Evolutionary conservation across 2,797 vertebrate species (phyloP).

Genomic region (Nannoperca obscura): DNA sequence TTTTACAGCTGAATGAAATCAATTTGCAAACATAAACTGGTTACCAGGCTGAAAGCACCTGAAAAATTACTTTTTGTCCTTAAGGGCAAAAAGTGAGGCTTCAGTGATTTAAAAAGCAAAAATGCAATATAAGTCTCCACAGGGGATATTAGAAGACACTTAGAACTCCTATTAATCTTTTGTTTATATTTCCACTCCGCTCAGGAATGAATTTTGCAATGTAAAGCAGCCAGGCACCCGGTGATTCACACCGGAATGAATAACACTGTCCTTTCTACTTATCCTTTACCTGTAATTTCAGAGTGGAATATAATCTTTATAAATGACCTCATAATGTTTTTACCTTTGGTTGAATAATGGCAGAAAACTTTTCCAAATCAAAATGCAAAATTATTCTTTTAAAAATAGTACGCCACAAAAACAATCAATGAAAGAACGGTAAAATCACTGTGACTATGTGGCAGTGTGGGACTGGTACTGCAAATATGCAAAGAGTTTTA

Average conservation of each 20-base stretch:
- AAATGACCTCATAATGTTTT: conserved; percentile 34
- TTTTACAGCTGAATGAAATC: conserved; percentile 63
- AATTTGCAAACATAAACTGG: conserved; percentile 67
- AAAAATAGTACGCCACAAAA: conserved; percentile 1
- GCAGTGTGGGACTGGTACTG: neutral
- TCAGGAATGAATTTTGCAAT: conserved; percentile 45
- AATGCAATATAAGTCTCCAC: conserved; percentile 51
- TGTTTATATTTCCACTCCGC: conserved; percentile 29
- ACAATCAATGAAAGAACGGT: neutral
- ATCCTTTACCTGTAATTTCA: conserved; percentile 55
- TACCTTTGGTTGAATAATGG: conserved; percentile 11
- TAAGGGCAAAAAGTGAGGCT: conserved; percentile 54
- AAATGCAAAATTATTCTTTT: conserved; percentile 9
- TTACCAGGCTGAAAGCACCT: conserved; percentile 50
- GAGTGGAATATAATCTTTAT: conserved; percentile 62
- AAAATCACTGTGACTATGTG: neutral
- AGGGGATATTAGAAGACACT: conserved; percentile 61
- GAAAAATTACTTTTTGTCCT: conserved; percentile 66
- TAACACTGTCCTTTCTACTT: conserved; percentile 45
- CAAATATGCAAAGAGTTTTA: neutral
- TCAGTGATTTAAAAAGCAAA: conserved; percentile 62
- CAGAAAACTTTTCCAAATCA: neutral
- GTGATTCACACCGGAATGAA: conserved; percentile 52
- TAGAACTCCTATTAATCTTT: conserved; percentile 61
- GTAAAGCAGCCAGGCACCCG: conserved; percentile 35